Percentiles rank a stretch among this genome's conserved stretches.
phyloP scores from a whole-genome alignment of 2,113 vertebrate species.

The Pachypanchax playfairii region DNA sequence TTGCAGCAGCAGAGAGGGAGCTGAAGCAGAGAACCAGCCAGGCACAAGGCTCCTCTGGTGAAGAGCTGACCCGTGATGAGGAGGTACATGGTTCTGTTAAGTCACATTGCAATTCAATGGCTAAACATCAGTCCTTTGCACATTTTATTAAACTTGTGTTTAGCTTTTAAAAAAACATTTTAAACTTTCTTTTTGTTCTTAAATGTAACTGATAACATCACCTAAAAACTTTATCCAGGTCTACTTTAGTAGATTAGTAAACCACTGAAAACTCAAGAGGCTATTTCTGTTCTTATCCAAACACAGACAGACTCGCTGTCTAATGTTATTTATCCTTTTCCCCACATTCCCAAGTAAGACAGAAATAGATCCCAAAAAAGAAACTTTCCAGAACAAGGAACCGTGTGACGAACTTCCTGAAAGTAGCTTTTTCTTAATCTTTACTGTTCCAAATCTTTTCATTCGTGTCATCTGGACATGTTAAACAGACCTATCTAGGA shows the following conservation, averaged over 20 bases:
- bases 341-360: slow-evolving; percentile 71
- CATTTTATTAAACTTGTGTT: not conserved
- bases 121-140: not conserved
- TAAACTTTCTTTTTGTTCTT: not conserved
- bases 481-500: slow-evolving; percentile 30
- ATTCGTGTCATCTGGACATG: slow-evolving; percentile 42
- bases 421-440: slow-evolving; percentile 49
- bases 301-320: slow-evolving; percentile 63
- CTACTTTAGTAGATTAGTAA: slow-evolving; percentile 42
- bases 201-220: not conserved
- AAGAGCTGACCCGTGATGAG: slow-evolving; percentile 85
- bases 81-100: slow-evolving; percentile 79
- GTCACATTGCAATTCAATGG: not conserved
- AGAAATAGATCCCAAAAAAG: slow-evolving; percentile 71
- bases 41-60: slow-evolving; percentile 79
- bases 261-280: slow-evolving; percentile 53
- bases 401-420: slow-evolving; percentile 45
- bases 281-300: slow-evolving; percentile 75
- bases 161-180: not conserved
- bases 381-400: slow-evolving; percentile 70
- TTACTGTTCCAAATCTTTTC: slow-evolving; percentile 43
- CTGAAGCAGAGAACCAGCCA: slow-evolving; percentile 83
- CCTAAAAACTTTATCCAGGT: slow-evolving; percentile 25
- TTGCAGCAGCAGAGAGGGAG: slow-evolving; percentile 82
- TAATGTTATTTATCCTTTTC: slow-evolving; percentile 69